These are phyloP conservation scores for Hylia prasina DNA, from an alignment of 2,113 vertebrate species.

Conservation along the genomic window DNA sequence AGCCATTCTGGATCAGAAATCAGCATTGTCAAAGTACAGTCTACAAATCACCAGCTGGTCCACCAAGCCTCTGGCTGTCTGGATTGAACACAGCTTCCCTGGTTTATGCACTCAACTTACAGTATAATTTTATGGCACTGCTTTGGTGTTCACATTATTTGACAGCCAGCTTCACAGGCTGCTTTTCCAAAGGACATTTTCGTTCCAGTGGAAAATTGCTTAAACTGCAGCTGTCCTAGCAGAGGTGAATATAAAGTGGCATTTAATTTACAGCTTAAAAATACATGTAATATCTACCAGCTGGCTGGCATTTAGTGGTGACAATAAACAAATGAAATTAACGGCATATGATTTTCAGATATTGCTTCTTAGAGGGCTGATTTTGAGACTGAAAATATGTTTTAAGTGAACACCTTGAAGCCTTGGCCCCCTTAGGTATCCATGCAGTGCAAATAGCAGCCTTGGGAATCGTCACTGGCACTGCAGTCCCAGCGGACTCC, in stretches of 20 bases:
- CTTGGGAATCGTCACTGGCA: rapidly evolving
- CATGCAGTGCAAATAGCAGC: background rate
- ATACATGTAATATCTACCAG: background rate
- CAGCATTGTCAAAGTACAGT: background rate
- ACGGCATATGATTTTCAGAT: background rate
- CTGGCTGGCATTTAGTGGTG: background rate
- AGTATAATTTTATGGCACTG: background rate
- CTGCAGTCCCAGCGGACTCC: background rate
- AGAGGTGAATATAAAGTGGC: background rate
- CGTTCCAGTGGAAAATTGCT: background rate
- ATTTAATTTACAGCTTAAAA: slow-evolving; percentile 7
- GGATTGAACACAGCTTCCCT: background rate
- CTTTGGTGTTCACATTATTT: background rate
- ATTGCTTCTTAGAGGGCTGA: background rate
- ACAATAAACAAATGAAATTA: background rate
- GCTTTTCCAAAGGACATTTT: background rate
- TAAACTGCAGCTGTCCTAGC: background rate
- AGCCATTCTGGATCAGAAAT: background rate
- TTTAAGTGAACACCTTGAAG: background rate
- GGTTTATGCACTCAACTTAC: background rate
- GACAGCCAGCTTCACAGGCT: background rate
- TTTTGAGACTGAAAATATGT: background rate
- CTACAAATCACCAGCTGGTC: background rate
- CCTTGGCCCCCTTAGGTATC: background rate
- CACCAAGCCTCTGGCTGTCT: background rate